Conservation (phyloP, 2,113 vertebrate genomes). For the Hemicordylus capensis region DNA sequence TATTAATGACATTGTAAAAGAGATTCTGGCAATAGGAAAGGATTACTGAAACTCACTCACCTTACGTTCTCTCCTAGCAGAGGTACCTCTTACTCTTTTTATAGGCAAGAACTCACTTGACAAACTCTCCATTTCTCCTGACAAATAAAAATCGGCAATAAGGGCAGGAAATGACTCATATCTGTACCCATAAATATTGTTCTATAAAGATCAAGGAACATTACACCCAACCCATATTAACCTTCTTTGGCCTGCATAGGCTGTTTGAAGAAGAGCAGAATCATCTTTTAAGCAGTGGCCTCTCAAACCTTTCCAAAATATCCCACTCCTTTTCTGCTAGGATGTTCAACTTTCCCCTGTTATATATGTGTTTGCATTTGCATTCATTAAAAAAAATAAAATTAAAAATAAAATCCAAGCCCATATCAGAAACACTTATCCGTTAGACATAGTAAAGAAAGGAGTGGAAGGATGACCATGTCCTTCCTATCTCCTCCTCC, state of each 20-base stretch:
- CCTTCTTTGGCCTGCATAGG: not conserved
- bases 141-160: not conserved
- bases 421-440: not conserved
- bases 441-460: no score
- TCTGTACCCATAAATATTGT: not conserved
- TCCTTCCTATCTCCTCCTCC: not conserved
- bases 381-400: no score
- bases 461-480: not conserved
- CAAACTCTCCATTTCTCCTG: not conserved
- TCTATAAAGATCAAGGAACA: constrained; percentile 10
- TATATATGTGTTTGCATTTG: not conserved
- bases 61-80: not conserved
- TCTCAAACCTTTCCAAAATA: not conserved
- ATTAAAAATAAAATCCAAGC: not conserved
- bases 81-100: not conserved
- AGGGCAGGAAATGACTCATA: constrained; percentile 18
- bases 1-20: constrained; percentile 9
- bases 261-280: not conserved
- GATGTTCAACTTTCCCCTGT: not conserved
- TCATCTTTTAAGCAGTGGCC: not conserved
- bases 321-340: not conserved
- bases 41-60: not conserved
- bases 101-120: not conserved
- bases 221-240: not conserved
- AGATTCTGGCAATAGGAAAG: not conserved